These are phyloP conservation scores for Spea bombifrons DNA, from an alignment of 2,113 vertebrate genomes.

Conservation along the genomic window DNA sequence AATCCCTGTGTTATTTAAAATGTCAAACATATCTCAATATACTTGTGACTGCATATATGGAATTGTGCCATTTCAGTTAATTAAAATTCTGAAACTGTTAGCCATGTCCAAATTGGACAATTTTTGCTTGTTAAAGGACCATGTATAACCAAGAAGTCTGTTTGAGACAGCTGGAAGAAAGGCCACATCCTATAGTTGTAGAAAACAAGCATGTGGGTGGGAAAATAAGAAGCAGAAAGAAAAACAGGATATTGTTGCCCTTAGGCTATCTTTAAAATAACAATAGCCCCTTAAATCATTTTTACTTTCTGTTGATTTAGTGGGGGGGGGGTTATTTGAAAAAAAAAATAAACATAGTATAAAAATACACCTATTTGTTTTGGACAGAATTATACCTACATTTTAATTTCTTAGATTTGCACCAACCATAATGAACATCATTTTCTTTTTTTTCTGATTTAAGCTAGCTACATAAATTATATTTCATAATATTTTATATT, in stretches of 20 bases:
- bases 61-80: slow-evolving; percentile 36
- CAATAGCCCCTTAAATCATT: not conserved
- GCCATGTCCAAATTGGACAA: slow-evolving; percentile 40
- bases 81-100: slow-evolving; percentile 48
- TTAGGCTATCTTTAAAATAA: slow-evolving; percentile 16
- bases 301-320: not conserved
- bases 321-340: too few species aligned
- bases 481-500: too few species aligned
- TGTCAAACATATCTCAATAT: slow-evolving; percentile 15
- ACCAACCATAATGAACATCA: too few species aligned
- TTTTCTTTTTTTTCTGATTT: too few species aligned
- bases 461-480: too few species aligned
- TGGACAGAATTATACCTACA: too few species aligned
- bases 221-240: slow-evolving; percentile 40
- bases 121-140: slow-evolving; percentile 41
- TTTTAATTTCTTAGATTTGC: too few species aligned
- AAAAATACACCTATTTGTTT: too few species aligned
- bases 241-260: slow-evolving; percentile 41
- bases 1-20: slow-evolving; percentile 3
- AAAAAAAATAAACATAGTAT: too few species aligned
- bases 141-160: slow-evolving; percentile 41
- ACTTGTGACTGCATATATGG: not conserved
- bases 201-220: slow-evolving; percentile 41
- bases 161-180: slow-evolving; percentile 48
- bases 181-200: slow-evolving; percentile 44